Evolutionary conservation across 2,888 invertebrate genomes (phyloP).

Genomic region (Drosophila longiperda): DNA sequence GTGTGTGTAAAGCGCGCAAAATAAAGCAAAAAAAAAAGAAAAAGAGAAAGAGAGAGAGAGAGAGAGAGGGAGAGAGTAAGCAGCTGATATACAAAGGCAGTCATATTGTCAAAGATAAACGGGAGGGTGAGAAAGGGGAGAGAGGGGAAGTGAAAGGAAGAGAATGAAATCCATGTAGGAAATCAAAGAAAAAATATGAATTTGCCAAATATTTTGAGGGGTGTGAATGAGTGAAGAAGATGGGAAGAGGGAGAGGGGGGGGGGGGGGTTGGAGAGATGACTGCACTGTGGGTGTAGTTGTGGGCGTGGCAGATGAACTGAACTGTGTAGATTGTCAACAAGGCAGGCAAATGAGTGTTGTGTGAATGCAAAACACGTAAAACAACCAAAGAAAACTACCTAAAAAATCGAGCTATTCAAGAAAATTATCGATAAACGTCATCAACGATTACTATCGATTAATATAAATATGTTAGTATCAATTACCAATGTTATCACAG

Average conservation of each 20-base stretch:
- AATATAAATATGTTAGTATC: neutral
- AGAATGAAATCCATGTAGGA: slow-evolving; percentile 36
- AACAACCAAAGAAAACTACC: neutral
- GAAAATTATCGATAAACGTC: neutral
- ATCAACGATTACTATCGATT: neutral
- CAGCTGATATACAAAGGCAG: slow-evolving; percentile 33
- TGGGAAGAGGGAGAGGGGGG: too few relatives aligned
- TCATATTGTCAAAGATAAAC: neutral
- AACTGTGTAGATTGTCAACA: slow-evolving; percentile 7
- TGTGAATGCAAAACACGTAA: neutral
- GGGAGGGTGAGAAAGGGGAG: neutral
- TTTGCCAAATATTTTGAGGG: slow-evolving; percentile 29
- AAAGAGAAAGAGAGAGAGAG: slow-evolving; percentile 34
- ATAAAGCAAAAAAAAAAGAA: slow-evolving; percentile 15
- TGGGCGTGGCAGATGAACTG: slow-evolving; percentile 28
- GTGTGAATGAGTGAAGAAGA: neutral
- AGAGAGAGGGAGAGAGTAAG: slow-evolving; percentile 50
- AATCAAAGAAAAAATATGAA: slow-evolving; percentile 17
- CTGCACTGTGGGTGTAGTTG: neutral
- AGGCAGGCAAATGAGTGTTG: slow-evolving; percentile 19
- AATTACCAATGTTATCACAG: neutral
- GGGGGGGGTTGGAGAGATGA: neutral
- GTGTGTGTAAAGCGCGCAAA: slow-evolving; percentile 38
- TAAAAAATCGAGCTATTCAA: neutral
- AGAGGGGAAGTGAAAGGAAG: neutral